Conservation (phyloP, 64 coral and sea anemone genomes). For the Montipora sp. region DNA sequence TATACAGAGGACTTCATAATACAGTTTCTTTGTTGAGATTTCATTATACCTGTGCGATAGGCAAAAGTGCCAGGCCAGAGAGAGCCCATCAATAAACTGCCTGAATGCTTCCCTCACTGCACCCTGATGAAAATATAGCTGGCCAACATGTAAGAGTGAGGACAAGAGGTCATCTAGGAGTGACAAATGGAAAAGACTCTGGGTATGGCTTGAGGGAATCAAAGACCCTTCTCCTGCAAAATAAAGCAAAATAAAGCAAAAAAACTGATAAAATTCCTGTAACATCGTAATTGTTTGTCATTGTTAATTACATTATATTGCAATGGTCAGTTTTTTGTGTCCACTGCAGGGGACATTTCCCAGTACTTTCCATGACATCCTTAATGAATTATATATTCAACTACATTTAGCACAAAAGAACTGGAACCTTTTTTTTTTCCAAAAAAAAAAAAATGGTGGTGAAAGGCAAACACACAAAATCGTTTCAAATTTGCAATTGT, state of each 20-base stretch:
- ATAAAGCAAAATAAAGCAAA: neutral
- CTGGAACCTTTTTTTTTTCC: too few species aligned
- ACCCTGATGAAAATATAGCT: slow-evolving; percentile 72
- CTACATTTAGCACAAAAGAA: too few species aligned
- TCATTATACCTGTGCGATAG: slow-evolving; percentile 69
- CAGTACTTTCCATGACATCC: neutral
- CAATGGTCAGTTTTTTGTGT: too few species aligned
- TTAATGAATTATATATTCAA: too few species aligned
- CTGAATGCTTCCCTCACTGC: slow-evolving; percentile 70
- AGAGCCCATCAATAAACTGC: slow-evolving; percentile 70
- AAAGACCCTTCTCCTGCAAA: neutral
- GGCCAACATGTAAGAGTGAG: slow-evolving; percentile 61
- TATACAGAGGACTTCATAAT: too few species aligned
- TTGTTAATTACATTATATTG: too few species aligned
- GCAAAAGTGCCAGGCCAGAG: slow-evolving; percentile 62
- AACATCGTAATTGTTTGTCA: too few species aligned
- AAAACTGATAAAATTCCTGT: neutral
- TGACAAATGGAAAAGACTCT: slow-evolving; percentile 50
- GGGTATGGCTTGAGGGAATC: neutral
- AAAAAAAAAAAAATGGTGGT: too few species aligned
- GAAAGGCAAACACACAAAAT: too few species aligned
- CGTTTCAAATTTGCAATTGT: too few species aligned
- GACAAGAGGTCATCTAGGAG: slow-evolving; percentile 68
- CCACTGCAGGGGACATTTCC: too few species aligned
- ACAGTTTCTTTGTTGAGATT: too few species aligned